Conservation (phyloP, 2,113 vertebrate genomes). For the Ceratotherium simum region DNA sequence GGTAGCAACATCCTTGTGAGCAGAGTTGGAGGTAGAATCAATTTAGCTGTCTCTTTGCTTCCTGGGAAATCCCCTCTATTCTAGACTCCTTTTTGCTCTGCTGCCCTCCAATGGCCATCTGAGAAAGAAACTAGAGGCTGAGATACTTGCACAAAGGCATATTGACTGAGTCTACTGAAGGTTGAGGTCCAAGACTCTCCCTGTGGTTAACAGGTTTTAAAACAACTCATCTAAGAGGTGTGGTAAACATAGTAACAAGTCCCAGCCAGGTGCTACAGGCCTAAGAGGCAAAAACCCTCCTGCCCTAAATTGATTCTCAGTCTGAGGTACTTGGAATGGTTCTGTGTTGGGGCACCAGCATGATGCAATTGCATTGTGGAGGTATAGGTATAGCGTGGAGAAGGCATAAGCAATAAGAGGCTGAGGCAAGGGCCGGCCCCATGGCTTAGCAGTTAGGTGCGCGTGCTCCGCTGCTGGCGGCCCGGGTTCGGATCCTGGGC, state of each 20-base stretch:
- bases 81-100: neutral
- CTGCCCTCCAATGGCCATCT: neutral
- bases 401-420: neutral
- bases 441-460: too few species aligned
- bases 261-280: neutral
- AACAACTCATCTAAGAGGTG: neutral
- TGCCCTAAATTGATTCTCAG: slow-evolving; percentile 8
- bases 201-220: slow-evolving; percentile 6
- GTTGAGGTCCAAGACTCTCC: neutral
- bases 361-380: neutral
- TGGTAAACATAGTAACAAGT: neutral
- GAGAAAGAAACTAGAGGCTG: slow-evolving; percentile 10
- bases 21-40: neutral
- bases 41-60: neutral
- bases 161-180: neutral
- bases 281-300: neutral
- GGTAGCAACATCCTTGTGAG: neutral
- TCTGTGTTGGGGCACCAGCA: neutral
- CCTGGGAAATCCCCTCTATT: neutral
- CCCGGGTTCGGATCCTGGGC: too few species aligned
- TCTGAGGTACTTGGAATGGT: neutral
- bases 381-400: neutral
- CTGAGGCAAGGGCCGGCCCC: neutral
- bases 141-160: neutral
- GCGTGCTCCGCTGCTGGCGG: too few species aligned